These are phyloP conservation scores for Lacanobia oleracea DNA, from an alignment of 2,888 invertebrate genomes.

Conservation along the genomic window DNA sequence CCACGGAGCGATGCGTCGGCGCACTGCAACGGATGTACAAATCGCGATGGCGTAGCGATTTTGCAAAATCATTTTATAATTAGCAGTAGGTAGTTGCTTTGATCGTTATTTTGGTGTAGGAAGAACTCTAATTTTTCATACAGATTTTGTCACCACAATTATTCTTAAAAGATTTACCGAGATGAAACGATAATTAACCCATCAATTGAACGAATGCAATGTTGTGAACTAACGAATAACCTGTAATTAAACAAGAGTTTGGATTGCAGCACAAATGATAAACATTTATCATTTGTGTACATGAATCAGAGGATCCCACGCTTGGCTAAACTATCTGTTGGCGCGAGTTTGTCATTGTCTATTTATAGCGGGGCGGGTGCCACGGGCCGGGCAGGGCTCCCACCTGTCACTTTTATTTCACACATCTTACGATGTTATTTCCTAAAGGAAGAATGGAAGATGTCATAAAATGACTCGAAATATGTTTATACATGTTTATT, in stretches of 20 bases:
- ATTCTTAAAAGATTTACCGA: background rate
- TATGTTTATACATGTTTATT: background rate
- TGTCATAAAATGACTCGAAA: slow-evolving; percentile 21
- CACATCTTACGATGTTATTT: slow-evolving; percentile 41
- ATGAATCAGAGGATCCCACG: slow-evolving; percentile 66
- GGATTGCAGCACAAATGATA: slow-evolving; percentile 53
- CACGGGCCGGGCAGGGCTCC: slow-evolving; percentile 53
- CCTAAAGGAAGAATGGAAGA: slow-evolving; percentile 50
- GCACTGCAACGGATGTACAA: slow-evolving; percentile 1
- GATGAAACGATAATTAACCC: background rate
- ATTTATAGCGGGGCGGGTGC: slow-evolving; percentile 51
- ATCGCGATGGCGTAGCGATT: background rate
- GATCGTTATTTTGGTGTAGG: background rate
- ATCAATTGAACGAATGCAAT: slow-evolving; percentile 9
- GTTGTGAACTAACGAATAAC: slow-evolving; percentile 23
- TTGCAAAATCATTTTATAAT: background rate
- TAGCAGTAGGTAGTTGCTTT: background rate
- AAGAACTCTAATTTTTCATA: background rate
- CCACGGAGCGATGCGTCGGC: slow-evolving; percentile 12
- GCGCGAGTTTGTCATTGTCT: slow-evolving; percentile 61
- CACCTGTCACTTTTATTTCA: slow-evolving; percentile 49
- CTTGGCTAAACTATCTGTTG: slow-evolving; percentile 58
- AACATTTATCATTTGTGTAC: slow-evolving; percentile 53
- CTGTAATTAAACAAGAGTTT: slow-evolving; percentile 38
- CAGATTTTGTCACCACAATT: background rate